A percentile compares a stretch with the other conserved stretches of the same genome.
Evolutionary conservation across 2,888 invertebrate genomes (phyloP).

Genomic region (Melieria omissa): DNA sequence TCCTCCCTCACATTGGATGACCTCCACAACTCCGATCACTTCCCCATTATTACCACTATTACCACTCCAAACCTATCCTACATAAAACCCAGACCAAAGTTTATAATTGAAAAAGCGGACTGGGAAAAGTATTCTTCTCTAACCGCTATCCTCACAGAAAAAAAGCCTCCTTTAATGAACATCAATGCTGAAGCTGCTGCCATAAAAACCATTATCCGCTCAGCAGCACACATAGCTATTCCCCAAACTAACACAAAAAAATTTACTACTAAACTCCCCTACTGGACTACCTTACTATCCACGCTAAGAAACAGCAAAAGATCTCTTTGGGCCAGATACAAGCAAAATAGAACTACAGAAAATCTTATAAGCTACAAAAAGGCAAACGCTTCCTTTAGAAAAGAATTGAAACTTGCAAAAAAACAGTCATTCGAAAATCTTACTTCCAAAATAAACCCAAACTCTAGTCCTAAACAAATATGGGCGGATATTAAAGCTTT

Average conservation of each 20-base stretch:
- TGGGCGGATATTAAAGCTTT: background rate
- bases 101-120: slow-evolving; percentile 3
- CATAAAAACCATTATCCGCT: slow-evolving; percentile 7
- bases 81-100: background rate
- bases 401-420: background rate
- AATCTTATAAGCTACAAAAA: slow-evolving; percentile 7
- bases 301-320: background rate
- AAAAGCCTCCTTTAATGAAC: background rate
- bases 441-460: background rate
- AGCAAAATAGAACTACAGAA: background rate
- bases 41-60: background rate
- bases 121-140: background rate
- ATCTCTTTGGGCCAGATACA: background rate
- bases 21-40: background rate
- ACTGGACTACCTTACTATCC: background rate
- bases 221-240: background rate
- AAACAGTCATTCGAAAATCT: background rate
- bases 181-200: slow-evolving; percentile 4
- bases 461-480: background rate
- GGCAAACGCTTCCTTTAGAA: background rate
- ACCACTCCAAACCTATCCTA: background rate
- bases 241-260: background rate
- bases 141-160: background rate
- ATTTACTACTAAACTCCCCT: background rate
- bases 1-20: background rate